Evolutionary conservation across 2,888 invertebrate genomes (phyloP).

Genomic region (Diarsia brunnea): DNA sequence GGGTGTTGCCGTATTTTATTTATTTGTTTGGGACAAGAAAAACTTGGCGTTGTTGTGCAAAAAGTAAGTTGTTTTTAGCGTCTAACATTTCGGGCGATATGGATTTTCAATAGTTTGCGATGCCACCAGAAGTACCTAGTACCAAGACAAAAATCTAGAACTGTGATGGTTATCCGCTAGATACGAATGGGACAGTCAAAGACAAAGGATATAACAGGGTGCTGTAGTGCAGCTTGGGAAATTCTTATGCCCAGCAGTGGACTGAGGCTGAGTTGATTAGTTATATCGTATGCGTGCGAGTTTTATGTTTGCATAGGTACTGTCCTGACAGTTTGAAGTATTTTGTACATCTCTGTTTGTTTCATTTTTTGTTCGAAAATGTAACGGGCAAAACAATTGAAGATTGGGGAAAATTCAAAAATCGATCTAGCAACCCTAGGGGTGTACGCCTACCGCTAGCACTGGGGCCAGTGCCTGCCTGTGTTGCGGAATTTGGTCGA

Average conservation of each 20-base stretch:
- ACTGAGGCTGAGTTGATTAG: not conserved
- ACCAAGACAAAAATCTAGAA: not conserved
- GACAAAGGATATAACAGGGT: not conserved
- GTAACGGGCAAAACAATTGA: too few species aligned
- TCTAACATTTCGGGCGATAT: not conserved
- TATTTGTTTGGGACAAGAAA: constrained; percentile 70
- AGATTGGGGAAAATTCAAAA: too few species aligned
- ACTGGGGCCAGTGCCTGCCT: too few species aligned
- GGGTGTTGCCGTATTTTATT: constrained; percentile 73
- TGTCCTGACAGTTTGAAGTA: not conserved
- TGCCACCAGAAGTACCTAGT: too few species aligned
- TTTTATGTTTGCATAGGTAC: not conserved
- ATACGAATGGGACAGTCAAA: not conserved
- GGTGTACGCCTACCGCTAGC: too few species aligned
- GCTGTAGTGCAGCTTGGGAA: not conserved
- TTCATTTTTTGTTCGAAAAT: too few species aligned
- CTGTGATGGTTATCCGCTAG: not conserved
- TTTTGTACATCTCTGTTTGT: too few species aligned
- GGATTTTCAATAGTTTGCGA: not conserved
- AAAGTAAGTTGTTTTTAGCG: constrained; percentile 60
- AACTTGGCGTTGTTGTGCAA: constrained; percentile 61
- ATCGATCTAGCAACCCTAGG: too few species aligned
- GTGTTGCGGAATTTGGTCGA: too few species aligned
- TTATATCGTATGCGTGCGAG: not conserved
- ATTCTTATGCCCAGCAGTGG: not conserved